These are phyloP conservation scores for Mungos mungo DNA, from an alignment of 2,113 vertebrate species.

Conservation along the genomic window DNA sequence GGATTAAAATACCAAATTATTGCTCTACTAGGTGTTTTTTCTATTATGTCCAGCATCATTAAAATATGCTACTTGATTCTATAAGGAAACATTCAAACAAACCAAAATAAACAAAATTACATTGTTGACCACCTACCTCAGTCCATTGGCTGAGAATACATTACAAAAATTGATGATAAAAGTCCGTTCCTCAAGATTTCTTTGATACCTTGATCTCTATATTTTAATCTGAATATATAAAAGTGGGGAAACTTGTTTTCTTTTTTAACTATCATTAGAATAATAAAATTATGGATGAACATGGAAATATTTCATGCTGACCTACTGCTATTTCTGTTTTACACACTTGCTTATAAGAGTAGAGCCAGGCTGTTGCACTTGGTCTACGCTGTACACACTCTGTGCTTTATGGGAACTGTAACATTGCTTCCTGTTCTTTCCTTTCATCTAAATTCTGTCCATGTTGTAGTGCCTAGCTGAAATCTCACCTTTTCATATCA, in stretches of 20 bases:
- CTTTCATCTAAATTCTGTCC: neutral
- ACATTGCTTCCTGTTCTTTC: neutral
- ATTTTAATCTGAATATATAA: slow-evolving; percentile 42
- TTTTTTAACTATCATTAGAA: neutral
- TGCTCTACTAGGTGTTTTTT: neutral
- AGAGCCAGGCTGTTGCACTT: neutral
- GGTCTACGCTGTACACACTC: neutral
- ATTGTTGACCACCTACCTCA: neutral
- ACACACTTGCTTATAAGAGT: neutral
- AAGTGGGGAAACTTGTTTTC: neutral
- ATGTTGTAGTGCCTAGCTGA: neutral
- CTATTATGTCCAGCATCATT: neutral
- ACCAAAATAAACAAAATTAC: neutral
- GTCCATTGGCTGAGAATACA: neutral
- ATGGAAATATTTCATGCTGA: slow-evolving; percentile 16
- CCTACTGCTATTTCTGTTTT: neutral
- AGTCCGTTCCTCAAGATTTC: neutral
- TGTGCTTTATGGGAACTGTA: neutral
- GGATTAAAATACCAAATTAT: slow-evolving; percentile 20
- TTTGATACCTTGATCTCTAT: neutral
- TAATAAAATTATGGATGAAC: slow-evolving; percentile 33
- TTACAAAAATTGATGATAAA: neutral
- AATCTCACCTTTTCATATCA: neutral
- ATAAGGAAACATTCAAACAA: neutral
- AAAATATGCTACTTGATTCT: neutral